Conservation (phyloP, 1,140 invertebrate genomes). For the Temnothorax longispinosus region DNA sequence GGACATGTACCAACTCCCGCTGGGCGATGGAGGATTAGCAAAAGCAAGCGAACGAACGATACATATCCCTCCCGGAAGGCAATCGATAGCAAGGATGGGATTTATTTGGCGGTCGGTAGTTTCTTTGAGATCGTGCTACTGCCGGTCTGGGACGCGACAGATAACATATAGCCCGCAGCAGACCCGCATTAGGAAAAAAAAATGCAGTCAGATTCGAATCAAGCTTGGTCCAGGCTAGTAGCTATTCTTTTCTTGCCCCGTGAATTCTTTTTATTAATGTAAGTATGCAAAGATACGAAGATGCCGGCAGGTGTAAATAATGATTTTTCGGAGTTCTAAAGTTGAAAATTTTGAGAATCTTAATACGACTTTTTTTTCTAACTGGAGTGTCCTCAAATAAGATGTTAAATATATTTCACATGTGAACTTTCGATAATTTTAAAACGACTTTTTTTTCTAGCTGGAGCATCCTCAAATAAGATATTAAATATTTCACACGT, state of each 20-base stretch:
- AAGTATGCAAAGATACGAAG: slow-evolving; percentile 1
- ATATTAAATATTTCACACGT: not conserved
- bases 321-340: not conserved
- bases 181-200: slow-evolving; percentile 48
- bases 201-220: slow-evolving; percentile 64
- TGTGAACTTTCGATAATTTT: not conserved
- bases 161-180: slow-evolving; percentile 62
- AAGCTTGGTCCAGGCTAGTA: not conserved
- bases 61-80: slow-evolving; percentile 57
- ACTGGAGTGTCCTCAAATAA: not conserved
- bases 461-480: not conserved
- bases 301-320: not conserved
- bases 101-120: slow-evolving; percentile 65
- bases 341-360: not conserved
- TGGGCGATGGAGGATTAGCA: slow-evolving; percentile 69
- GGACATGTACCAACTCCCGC: slow-evolving; percentile 68
- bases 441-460: not conserved
- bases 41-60: slow-evolving; percentile 63
- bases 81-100: slow-evolving; percentile 69
- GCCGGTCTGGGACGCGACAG: slow-evolving; percentile 27
- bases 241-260: not conserved
- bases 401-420: not conserved
- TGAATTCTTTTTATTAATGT: slow-evolving; percentile 36
- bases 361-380: not conserved
- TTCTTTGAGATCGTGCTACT: slow-evolving; percentile 64